Evolutionary conservation across 2,113 vertebrate species (phyloP).

Genomic region (Paradoxurus hermaphroditus): DNA sequence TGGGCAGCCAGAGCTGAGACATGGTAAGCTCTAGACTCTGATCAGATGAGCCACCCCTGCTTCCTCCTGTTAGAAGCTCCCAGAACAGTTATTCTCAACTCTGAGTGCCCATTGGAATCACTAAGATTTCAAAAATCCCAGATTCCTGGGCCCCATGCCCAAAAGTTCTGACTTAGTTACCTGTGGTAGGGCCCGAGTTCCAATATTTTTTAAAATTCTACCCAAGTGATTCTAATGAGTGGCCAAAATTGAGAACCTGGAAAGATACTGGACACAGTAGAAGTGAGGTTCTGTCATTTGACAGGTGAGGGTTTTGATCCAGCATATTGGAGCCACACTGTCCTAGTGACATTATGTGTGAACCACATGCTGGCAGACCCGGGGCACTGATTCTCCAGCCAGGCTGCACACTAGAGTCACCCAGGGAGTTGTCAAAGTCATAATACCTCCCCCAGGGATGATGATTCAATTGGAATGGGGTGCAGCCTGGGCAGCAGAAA

Average conservation of each 20-base stretch:
- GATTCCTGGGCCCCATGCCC: not conserved
- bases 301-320: not conserved
- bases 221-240: not conserved
- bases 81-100: not conserved
- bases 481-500: not conserved
- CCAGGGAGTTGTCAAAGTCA: not conserved
- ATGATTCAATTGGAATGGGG: not conserved
- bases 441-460: not conserved
- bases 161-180: constrained; percentile 3
- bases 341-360: not conserved
- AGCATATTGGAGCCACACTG: not conserved
- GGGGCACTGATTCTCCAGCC: not conserved
- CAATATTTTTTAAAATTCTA: not conserved
- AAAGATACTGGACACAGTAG: not conserved
- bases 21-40: not conserved
- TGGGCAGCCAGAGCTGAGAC: not conserved
- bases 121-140: not conserved
- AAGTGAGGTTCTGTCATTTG: not conserved
- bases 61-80: not conserved
- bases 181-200: not conserved
- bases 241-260: not conserved
- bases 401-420: not conserved
- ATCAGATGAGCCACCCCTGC: too few species aligned
- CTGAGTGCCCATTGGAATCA: not conserved
- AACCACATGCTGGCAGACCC: too few species aligned